These are phyloP conservation scores for Xanthia togata DNA, from an alignment of 2,888 invertebrate genomes.

Conservation along the genomic window DNA sequence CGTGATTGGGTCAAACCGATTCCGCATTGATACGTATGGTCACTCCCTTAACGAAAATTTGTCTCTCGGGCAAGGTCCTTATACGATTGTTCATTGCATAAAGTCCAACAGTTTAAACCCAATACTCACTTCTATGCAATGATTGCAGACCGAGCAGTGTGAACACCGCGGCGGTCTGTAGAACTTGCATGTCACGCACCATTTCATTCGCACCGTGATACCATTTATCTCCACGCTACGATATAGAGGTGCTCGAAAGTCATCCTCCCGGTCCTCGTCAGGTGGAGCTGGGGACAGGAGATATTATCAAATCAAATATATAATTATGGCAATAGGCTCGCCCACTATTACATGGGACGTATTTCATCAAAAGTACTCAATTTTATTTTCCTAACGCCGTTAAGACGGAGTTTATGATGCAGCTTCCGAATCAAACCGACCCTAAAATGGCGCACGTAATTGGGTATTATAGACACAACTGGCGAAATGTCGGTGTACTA, in stretches of 20 bases:
- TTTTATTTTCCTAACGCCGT: background rate
- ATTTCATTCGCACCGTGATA: constrained; percentile 99
- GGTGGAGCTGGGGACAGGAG: constrained; percentile 93
- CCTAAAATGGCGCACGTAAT: background rate
- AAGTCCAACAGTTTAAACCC: background rate
- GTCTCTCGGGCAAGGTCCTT: background rate
- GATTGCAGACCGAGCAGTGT: constrained; percentile 99
- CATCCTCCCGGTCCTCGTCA: constrained; percentile 99
- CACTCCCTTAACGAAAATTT: background rate
- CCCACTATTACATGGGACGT: background rate
- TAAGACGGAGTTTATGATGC: background rate
- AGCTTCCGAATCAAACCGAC: background rate
- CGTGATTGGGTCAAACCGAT: too few relatives aligned
- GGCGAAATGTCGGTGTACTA: background rate
- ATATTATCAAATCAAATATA: background rate
- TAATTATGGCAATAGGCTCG: background rate
- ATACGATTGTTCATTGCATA: background rate
- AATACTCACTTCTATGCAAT: constrained; percentile 96
- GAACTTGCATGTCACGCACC: constrained; percentile 99
- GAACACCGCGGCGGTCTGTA: constrained; percentile 99
- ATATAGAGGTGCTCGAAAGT: constrained; percentile 98
- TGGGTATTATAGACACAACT: background rate
- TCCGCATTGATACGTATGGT: too few relatives aligned
- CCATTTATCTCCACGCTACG: constrained; percentile 99
- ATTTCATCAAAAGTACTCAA: background rate